phyloP scores from a whole-genome alignment of 2,113 vertebrate species.

The Cyprinodon tularosa region DNA sequence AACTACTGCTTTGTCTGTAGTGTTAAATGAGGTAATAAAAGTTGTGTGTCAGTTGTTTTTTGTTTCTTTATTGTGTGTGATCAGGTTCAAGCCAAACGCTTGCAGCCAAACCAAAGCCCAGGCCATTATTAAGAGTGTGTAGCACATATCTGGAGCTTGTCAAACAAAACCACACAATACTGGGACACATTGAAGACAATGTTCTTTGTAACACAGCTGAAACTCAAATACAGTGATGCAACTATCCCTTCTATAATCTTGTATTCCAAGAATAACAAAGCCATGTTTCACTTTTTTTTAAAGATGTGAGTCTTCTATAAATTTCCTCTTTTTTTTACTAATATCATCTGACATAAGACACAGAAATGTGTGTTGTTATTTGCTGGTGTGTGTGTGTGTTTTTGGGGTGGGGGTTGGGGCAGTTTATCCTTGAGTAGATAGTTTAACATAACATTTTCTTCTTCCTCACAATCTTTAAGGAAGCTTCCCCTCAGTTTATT shows the following conservation, averaged over 20 bases:
- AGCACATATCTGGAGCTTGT: conserved; percentile 63
- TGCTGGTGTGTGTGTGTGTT: too few relatives aligned
- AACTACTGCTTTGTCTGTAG: background rate
- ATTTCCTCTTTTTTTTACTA: conserved; percentile 4
- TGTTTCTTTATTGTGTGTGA: conserved; percentile 58
- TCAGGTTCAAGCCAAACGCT: conserved; percentile 34
- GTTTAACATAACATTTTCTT: background rate
- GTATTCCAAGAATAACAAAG: conserved; percentile 18
- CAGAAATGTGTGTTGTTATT: background rate
- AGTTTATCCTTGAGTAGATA: background rate
- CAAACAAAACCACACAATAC: conserved; percentile 55
- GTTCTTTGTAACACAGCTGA: conserved; percentile 45
- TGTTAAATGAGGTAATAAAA: conserved; percentile 32
- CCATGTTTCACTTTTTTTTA: conserved; percentile 40
- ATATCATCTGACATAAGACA: background rate
- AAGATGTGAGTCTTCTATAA: conserved; percentile 16
- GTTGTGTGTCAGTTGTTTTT: conserved; percentile 30
- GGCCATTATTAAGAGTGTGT: conserved; percentile 60
- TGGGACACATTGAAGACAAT: conserved; percentile 40
- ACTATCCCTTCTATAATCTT: conserved; percentile 58
- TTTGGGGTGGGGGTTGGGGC: background rate
- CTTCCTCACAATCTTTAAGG: conserved; percentile 15
- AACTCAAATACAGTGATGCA: conserved; percentile 49
- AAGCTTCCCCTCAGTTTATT: conserved; percentile 38
- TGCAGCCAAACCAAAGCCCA: conserved; percentile 55